A percentile compares a stretch with the other conserved stretches of the same genome.
Conservation (phyloP, 2,797 vertebrate genomes). For the Threskiornis aethiopicus region DNA sequence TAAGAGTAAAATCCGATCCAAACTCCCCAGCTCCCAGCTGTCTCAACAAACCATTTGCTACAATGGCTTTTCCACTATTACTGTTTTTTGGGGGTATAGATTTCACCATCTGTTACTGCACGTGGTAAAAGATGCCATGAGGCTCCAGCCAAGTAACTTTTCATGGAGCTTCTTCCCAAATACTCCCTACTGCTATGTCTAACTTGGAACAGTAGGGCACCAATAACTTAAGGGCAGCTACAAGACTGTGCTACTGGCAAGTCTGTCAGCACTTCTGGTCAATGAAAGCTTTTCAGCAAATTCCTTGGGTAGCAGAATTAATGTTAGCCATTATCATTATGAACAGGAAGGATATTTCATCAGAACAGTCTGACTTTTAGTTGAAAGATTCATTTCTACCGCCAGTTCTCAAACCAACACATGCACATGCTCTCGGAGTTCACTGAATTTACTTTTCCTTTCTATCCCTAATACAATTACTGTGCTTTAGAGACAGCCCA, state of each 20-base stretch:
- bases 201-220: neutral
- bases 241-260: neutral
- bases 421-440: rapidly evolving
- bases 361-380: neutral
- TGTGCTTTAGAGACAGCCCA: neutral
- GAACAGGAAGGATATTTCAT: neutral
- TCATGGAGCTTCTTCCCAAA: neutral
- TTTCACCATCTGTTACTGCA: neutral
- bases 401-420: neutral
- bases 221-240: neutral
- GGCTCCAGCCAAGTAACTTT: neutral
- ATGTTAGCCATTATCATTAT: neutral
- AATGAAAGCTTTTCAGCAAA: neutral
- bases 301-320: neutral
- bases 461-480: neutral
- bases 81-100: rapidly evolving
- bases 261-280: neutral
- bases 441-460: neutral
- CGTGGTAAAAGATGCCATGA: neutral
- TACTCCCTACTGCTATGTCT: neutral
- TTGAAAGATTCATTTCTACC: neutral
- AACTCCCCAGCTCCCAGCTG: neutral
- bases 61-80: neutral
- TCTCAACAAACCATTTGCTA: neutral
- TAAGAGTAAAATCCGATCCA: neutral